A percentile compares a stretch with the other conserved stretches of the same genome.
Evolutionary conservation across 2,113 vertebrate genomes (phyloP).

Genomic region (Hippocampus guttulatus): DNA sequence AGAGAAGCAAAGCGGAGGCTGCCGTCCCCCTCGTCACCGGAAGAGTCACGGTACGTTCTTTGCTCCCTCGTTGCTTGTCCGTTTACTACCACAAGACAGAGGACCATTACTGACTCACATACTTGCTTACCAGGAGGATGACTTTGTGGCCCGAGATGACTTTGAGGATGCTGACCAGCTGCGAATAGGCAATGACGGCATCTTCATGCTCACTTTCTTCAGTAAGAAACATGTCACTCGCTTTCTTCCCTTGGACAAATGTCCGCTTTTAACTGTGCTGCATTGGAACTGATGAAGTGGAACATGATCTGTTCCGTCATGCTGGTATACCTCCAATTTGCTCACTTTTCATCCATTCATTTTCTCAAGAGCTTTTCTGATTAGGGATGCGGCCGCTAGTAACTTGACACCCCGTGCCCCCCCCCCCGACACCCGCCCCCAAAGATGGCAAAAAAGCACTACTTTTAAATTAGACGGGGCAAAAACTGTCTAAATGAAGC

Average conservation of each 20-base stretch:
- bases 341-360: no score
- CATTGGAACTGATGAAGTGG: not conserved
- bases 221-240: constrained; percentile 76
- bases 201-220: constrained; percentile 99
- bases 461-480: no score
- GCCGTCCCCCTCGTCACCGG: constrained; percentile 86
- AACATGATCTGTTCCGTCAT: not conserved
- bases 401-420: no score
- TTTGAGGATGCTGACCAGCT: constrained; percentile 97
- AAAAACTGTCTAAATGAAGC: no score
- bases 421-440: no score
- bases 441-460: no score
- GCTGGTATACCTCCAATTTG: not conserved
- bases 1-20: constrained; percentile 88
- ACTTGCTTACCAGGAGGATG: constrained; percentile 80
- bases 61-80: not conserved
- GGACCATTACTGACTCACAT: not conserved
- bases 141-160: constrained; percentile 92
- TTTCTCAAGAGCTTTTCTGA: no score
- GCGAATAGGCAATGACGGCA: constrained; percentile 98
- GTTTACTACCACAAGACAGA: not conserved
- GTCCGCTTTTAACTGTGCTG: not conserved
- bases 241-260: not conserved
- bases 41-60: constrained; percentile 73
- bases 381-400: no score